Conservation (phyloP, 2,888 invertebrate species). For the Timema podura region DNA sequence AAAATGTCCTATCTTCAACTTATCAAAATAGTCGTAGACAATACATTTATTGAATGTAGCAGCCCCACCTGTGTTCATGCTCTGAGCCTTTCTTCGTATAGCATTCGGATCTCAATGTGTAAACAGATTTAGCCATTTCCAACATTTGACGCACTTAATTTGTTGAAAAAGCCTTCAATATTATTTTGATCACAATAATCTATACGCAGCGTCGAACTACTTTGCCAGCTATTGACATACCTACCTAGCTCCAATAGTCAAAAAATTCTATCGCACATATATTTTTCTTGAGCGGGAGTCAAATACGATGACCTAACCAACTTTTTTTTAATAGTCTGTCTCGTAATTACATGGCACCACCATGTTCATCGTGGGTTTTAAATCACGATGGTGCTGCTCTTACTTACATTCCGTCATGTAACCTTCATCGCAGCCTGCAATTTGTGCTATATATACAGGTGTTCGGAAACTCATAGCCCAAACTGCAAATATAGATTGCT, state of each 20-base stretch:
- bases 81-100: conserved; percentile 6
- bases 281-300: neutral
- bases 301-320: neutral
- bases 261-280: neutral
- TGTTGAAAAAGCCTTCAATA: conserved; percentile 4
- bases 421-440: neutral
- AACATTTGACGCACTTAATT: neutral
- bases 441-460: no score
- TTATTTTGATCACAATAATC: conserved; percentile 3
- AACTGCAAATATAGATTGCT: no score
- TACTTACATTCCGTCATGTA: neutral
- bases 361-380: no score
- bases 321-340: neutral
- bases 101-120: conserved; percentile 4
- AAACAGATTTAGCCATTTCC: conserved; percentile 11
- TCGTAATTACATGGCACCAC: neutral
- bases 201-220: neutral
- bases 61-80: conserved; percentile 14
- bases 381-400: neutral
- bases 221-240: conserved; percentile 1
- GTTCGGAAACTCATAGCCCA: no score
- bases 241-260: neutral
- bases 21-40: conserved; percentile 9
- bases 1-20: conserved; percentile 15
- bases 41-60: conserved; percentile 1